A percentile compares a stretch with the other conserved stretches of the same genome.
phyloP scores from a whole-genome alignment of 2,113 vertebrate genomes.

The Hyaena hyaena region DNA sequence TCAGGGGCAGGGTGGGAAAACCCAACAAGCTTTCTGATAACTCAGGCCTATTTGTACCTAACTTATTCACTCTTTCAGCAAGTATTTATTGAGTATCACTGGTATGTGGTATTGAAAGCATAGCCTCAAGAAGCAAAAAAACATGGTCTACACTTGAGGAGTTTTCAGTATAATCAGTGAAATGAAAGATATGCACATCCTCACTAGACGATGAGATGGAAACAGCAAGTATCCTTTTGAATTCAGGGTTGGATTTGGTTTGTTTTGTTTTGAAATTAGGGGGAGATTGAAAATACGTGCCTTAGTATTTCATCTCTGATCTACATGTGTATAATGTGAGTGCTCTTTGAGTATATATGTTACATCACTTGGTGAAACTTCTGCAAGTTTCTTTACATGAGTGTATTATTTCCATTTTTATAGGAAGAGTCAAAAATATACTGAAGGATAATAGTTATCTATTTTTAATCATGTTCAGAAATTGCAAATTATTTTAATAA shows the following conservation, averaged over 20 bases:
- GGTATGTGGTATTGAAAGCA: not conserved
- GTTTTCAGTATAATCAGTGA: conserved; percentile 41
- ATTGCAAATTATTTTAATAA: conserved; percentile 9
- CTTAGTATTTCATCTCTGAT: not conserved
- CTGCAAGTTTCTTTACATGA: not conserved
- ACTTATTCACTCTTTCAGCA: not conserved
- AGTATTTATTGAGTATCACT: conserved; percentile 2
- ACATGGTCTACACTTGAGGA: not conserved
- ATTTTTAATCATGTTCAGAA: conserved; percentile 6
- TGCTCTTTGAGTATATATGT: not conserved
- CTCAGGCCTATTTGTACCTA: not conserved
- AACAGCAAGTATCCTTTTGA: conserved; percentile 39
- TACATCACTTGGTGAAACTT: conserved; percentile 23
- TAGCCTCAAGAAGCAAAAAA: conserved; percentile 31
- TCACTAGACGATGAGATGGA: conserved; percentile 25
- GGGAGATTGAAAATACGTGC: conserved; percentile 26
- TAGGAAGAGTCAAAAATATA: not conserved
- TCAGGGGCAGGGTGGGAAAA: not conserved
- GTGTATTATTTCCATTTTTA: conserved; percentile 44
- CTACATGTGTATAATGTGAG: not conserved
- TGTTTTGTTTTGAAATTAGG: conserved; percentile 57
- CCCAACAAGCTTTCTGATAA: not conserved
- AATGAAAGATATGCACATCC: conserved; percentile 28
- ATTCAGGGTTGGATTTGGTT: conserved; percentile 41
- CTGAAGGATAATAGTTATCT: not conserved